Evolutionary conservation across 2,113 vertebrate genomes (phyloP).

Genomic region (Sceloporus tristichus): DNA sequence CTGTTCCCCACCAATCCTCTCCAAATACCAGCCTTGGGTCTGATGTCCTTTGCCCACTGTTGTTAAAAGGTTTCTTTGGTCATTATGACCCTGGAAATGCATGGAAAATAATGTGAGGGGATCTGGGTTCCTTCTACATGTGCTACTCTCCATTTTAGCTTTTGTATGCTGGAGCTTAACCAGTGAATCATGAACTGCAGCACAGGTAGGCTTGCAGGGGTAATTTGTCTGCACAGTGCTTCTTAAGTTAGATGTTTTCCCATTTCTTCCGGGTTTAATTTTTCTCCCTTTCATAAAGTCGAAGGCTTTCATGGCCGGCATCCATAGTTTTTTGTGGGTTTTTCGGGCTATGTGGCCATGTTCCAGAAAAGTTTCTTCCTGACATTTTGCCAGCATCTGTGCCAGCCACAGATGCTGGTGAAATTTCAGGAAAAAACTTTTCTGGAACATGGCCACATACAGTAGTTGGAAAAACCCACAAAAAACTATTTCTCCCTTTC

Average conservation of each 20-base stretch:
- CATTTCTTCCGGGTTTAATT: neutral
- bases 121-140: neutral
- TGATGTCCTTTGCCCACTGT: neutral
- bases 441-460: too few relatives aligned
- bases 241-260: neutral
- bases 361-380: too few relatives aligned
- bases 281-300: neutral
- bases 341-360: too few relatives aligned
- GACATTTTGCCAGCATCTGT: too few relatives aligned
- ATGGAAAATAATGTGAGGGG: neutral
- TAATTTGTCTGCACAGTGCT: neutral
- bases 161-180: neutral
- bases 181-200: neutral
- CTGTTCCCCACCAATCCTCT: neutral
- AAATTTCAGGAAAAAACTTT: too few relatives aligned
- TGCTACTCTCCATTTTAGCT: neutral
- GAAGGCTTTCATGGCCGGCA: too few relatives aligned
- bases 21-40: neutral
- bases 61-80: neutral
- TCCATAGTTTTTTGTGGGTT: too few relatives aligned
- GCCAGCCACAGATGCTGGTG: too few relatives aligned
- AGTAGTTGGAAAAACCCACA: too few relatives aligned
- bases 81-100: neutral
- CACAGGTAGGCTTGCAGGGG: neutral
- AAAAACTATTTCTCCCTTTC: neutral